Conservation (phyloP, 37 sponge, comb jelly and placozoan genomes). For the Hexactinellida sp. region DNA sequence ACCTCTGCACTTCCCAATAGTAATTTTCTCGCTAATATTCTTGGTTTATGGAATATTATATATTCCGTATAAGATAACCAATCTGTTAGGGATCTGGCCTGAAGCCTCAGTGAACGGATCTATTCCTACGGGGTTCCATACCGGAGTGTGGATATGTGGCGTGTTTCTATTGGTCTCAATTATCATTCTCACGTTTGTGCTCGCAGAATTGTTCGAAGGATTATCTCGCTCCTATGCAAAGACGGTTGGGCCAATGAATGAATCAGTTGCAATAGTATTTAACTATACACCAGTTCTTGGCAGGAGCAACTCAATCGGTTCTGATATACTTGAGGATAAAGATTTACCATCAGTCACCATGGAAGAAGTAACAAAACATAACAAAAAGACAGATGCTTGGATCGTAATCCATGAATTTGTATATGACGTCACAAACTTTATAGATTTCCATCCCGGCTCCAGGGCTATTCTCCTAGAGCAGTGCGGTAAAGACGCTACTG, state of each 20-base stretch:
- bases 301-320: neutral
- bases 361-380: neutral
- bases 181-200: neutral
- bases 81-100: neutral
- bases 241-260: neutral
- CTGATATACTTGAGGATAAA: neutral
- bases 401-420: neutral
- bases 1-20: neutral
- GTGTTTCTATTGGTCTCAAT: neutral
- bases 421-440: neutral
- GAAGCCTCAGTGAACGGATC: neutral
- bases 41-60: neutral
- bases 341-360: neutral
- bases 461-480: neutral
- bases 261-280: neutral
- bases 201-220: neutral
- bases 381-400: neutral
- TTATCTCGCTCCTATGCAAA: neutral
- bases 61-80: neutral
- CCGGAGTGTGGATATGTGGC: neutral
- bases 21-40: neutral
- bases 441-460: neutral
- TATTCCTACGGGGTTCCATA: neutral
- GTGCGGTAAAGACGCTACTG: neutral
- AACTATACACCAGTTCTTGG: no score